Evolutionary conservation across 2,797 vertebrate species (phyloP).

Genomic region (Pachyuromys duprasi): DNA sequence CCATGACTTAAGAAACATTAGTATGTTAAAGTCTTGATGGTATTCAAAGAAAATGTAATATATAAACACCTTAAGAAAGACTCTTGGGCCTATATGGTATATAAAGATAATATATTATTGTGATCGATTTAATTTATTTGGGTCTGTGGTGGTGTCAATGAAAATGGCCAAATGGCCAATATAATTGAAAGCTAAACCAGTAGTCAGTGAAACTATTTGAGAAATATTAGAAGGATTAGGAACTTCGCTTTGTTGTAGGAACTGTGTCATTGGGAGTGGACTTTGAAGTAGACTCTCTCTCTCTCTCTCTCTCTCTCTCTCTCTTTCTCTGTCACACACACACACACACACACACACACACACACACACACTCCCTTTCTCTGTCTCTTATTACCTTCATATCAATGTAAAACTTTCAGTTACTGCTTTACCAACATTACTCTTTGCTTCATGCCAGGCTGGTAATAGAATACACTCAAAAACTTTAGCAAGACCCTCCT

Average conservation of each 20-base stretch:
- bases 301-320: too few species aligned
- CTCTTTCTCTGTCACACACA: too few species aligned
- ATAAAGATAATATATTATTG: not conserved
- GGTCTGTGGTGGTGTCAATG: not conserved
- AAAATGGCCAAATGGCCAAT: not conserved
- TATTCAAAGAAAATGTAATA: not conserved
- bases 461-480: too few species aligned
- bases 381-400: too few species aligned
- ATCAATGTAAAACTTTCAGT: too few species aligned
- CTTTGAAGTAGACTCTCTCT: not conserved
- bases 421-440: too few species aligned
- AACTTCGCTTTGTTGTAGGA: not conserved
- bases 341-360: too few species aligned
- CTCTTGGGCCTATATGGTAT: not conserved
- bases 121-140: not conserved
- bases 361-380: too few species aligned
- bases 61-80: not conserved
- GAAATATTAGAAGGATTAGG: too few species aligned
- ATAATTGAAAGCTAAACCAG: not conserved
- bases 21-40: not conserved
- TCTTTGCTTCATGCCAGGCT: too few species aligned
- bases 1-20: not conserved
- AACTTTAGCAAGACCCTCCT: too few species aligned
- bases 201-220: not conserved
- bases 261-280: not conserved